phyloP scores from a whole-genome alignment of 2,113 vertebrate species.

The Entomyzon cyanotis region DNA sequence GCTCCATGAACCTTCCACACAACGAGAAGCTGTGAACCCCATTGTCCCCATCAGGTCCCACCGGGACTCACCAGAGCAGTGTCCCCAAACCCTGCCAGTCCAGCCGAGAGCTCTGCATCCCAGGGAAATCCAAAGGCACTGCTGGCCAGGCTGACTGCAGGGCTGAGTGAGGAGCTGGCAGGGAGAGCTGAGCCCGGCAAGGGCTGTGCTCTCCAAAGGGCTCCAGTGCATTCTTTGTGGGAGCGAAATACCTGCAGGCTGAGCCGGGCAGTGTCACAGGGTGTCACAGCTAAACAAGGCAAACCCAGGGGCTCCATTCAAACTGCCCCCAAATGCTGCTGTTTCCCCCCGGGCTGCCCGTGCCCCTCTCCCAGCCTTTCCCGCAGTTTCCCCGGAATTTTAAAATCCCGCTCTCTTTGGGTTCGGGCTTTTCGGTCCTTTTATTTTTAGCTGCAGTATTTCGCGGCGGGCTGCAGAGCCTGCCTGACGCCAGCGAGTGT shows the following conservation, averaged over 20 bases:
- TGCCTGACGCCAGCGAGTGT: slow-evolving; percentile 81
- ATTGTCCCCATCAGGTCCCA: accelerated
- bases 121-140: not conserved
- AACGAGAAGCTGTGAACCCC: not conserved
- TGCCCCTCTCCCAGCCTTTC: not conserved
- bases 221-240: not conserved
- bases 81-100: not conserved
- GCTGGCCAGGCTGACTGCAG: not conserved
- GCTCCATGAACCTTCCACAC: not conserved
- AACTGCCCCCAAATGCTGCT: not conserved
- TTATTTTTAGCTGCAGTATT: slow-evolving; percentile 69
- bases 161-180: no score
- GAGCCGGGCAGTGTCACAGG: not conserved
- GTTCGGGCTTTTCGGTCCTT: not conserved
- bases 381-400: slow-evolving; percentile 6
- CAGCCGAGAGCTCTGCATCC: accelerated
- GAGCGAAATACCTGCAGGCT: not conserved
- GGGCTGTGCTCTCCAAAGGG: not conserved
- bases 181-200: not conserved
- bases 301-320: not conserved
- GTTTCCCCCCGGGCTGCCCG: not conserved
- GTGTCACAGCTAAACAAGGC: slow-evolving; percentile 18
- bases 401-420: not conserved
- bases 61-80: slow-evolving; percentile 76
- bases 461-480: slow-evolving; percentile 61